Evolutionary conservation across 92 coral and sea anemone species (phyloP), one percentile per base, ranked within the genome.

Genomic region (Palythoa grandiflora): DNA sequence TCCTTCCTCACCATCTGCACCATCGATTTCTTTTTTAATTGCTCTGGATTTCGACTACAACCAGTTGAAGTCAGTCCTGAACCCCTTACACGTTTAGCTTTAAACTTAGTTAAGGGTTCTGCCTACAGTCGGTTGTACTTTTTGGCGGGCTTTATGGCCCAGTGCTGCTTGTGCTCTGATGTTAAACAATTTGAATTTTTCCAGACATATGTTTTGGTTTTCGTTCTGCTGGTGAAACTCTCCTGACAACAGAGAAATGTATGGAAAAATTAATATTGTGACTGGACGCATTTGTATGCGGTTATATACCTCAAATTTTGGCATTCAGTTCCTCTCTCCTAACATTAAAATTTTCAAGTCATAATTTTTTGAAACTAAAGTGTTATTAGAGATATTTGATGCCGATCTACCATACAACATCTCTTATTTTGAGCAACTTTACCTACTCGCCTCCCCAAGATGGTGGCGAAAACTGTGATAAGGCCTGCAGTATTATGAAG

Each of bases 161-260:
- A 72, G 77, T 72, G 77, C 48, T 72, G 77, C 77, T 72, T 72
- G 50, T 72, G 53, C 51, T 72, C 77, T 72, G 51, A 72, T 37
- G 51, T 72, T 37, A 28, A 28, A 28, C 8, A 11, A 52, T 6
- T 52, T 6, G 9, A 11, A 6, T 11, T 52, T 52, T 52, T 52
- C 55, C 55, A 52, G 55, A 52, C 55, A 52, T 11, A 0, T 6
- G 28, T 28, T 28, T 28, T 28, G 28, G 0, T 28, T 28, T 28
- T 28, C 28, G 28, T 28, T 28, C 28, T 28, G 28, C 28, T 28
- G 28, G 28, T 28, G 28, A 28, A 28, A 28, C 28, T 28, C 28
- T 28, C 28, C 55, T 6, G 55, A 52, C 55, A 52, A 52, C 55
- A 52, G 55, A 52, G 55, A 52, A 52, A 52, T 52, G 55, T 52